Base-by-base conservation (phyloP, 1,140 invertebrate species). In the Oedothorax gibbosus region DNA sequence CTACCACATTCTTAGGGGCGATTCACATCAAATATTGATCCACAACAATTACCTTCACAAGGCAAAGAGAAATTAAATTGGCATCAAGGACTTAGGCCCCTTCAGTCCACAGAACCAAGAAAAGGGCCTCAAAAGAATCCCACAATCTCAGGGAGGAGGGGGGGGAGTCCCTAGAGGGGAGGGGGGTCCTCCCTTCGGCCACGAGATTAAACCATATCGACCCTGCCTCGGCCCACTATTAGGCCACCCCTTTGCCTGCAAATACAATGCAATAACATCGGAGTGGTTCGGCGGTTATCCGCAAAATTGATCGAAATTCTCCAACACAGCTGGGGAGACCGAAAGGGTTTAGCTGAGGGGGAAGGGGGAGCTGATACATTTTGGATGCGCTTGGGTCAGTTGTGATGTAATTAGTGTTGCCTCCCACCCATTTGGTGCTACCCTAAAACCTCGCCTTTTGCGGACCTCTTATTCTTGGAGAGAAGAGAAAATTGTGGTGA, bases 221-320 rank as follows among this genome's bases (percentile, higher is more conserved):
- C 81, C 76, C 50, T 66, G 57, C 75, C 12, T 77, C 50, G 50
- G 57, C 75, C 75, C 56, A 64, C 75, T 64, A 77, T 65, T 77
- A 65, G 80, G 21, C 54, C 56, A 20, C 15, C 81, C 60, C 57
- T 49, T 76, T 15, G 49, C 64, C 49, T 18, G 56, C 14, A 68
- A 53, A 50, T 14, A 71, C 78, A 81, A 81, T 84, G 76, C 81
- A 84, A 84, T 82, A 81, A 81, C 78, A 82, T 60, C 68, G 53
- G 20, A 64, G 60, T 54, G 80, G n/a, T 18, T 71, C 73, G 54
- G 83, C 75, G 83, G 83, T 85, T 85, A 85, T 85, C 83, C 83
- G 73, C 83, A 85, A 85, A 85, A 85, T 85, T 85, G 83, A 85
- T 85, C 83, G 83, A 85, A 85, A 78, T 85, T 69, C 81, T 72